Percentiles rank a stretch among this genome's conserved stretches.
Conservation (phyloP, 2,113 vertebrate genomes). For the Serinus canaria region DNA sequence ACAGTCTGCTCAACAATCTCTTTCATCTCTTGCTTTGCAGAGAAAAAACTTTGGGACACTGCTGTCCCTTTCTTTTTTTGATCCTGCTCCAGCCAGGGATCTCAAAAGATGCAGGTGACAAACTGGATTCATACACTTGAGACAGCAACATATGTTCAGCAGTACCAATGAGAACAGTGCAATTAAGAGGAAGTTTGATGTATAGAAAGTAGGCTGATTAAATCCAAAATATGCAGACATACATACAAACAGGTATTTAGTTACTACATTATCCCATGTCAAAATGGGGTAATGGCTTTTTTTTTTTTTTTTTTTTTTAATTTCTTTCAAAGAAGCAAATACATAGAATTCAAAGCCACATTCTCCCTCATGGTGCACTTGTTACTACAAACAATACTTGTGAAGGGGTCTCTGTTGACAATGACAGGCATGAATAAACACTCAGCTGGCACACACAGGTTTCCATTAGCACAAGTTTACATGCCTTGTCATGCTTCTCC, state of each 20-base stretch:
- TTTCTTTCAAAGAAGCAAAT: not conserved
- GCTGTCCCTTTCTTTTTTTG: not conserved
- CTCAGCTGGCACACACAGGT: not conserved
- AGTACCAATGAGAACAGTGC: not conserved
- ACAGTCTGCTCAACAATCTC: not conserved
- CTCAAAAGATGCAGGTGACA: not conserved
- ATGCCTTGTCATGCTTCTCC: slow-evolving; percentile 34
- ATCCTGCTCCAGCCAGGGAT: not conserved
- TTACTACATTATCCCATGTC: not conserved
- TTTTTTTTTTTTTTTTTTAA: not conserved
- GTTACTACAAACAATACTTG: slow-evolving; percentile 14
- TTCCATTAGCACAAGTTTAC: slow-evolving; percentile 57
- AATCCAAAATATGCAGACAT: not conserved
- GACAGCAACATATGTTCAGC: not conserved
- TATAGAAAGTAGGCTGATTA: not conserved
- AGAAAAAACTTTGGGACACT: not conserved
- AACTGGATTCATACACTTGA: not conserved
- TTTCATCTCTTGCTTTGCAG: not conserved
- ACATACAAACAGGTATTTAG: not conserved
- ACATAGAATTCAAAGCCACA: not conserved
- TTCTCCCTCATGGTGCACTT: slow-evolving; percentile 31
- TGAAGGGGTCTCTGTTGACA: slow-evolving; percentile 13
- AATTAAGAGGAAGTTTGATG: not conserved
- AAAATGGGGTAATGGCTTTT: not conserved
- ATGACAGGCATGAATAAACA: slow-evolving; percentile 30